Evolutionary conservation across 2,888 invertebrate species (phyloP).

Genomic region (Electrophaes corylata): DNA sequence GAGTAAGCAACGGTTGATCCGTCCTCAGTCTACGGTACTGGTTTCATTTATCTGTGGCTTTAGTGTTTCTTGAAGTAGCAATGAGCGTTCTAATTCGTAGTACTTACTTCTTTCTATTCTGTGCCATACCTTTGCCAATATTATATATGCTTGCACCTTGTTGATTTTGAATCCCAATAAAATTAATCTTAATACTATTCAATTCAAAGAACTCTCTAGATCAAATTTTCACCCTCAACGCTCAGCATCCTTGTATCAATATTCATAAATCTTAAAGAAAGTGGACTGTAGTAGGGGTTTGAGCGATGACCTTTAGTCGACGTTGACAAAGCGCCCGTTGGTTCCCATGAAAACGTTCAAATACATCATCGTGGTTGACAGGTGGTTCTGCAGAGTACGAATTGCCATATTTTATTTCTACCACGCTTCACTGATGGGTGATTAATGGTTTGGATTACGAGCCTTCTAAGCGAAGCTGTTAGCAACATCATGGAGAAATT

Average conservation of each 20-base stretch:
- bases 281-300: constrained; percentile 51
- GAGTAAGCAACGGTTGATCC: constrained; percentile 50
- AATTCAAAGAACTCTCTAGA: neutral
- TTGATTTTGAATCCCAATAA: neutral
- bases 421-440: constrained; percentile 72
- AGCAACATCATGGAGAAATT: constrained; percentile 33
- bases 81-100: constrained; percentile 35
- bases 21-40: constrained; percentile 45
- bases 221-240: constrained; percentile 25
- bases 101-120: neutral
- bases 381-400: constrained; percentile 73
- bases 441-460: constrained; percentile 69
- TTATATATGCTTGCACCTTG: no score
- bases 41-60: constrained; percentile 49
- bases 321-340: constrained; percentile 80
- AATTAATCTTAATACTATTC: neutral
- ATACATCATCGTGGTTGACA: constrained; percentile 80
- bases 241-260: constrained; percentile 48
- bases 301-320: constrained; percentile 79
- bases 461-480: constrained; percentile 41
- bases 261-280: constrained; percentile 55
- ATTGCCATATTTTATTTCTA: constrained; percentile 82
- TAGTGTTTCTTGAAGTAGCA: constrained; percentile 43
- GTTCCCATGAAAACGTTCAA: constrained; percentile 81
- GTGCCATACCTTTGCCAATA: no score